These are phyloP conservation scores for Mastomys coucha DNA, from an alignment of 2,113 vertebrate genomes.

Conservation along the genomic window DNA sequence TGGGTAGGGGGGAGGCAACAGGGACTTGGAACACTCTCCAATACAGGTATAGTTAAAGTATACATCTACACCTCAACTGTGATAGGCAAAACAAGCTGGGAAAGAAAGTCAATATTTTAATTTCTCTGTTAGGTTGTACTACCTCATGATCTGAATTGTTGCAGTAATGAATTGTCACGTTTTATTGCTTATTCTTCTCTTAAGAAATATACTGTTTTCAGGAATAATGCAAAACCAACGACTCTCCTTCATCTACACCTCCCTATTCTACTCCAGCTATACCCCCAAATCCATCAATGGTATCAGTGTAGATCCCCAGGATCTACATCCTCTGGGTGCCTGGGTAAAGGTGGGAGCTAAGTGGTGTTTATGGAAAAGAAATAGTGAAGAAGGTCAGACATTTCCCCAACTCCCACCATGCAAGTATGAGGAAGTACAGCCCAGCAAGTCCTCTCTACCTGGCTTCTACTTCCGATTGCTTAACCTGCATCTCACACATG, in stretches of 20 bases:
- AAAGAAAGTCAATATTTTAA: neutral
- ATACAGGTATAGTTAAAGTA: neutral
- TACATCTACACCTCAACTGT: neutral
- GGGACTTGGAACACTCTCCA: neutral
- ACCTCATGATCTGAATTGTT: neutral
- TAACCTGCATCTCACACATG: neutral
- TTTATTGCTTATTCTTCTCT: conserved; percentile 28
- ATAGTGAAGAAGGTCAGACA: neutral
- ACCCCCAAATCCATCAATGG: neutral
- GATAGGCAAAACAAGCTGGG: neutral
- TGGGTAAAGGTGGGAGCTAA: neutral
- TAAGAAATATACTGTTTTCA: conserved; percentile 31
- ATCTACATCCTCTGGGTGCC: neutral
- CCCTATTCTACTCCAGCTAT: neutral
- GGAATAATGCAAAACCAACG: conserved; percentile 26
- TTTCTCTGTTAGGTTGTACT: neutral
- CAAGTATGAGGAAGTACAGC: neutral
- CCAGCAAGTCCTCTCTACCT: neutral
- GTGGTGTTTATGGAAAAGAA: neutral
- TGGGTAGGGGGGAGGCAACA: too few relatives aligned
- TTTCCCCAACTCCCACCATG: neutral
- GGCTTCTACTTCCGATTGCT: neutral
- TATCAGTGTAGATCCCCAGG: neutral
- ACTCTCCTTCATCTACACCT: neutral
- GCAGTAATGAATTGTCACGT: neutral